Evolutionary conservation across 1,140 invertebrate species (phyloP), one percentile per base, ranked within the genome.

Genomic region (Drosophila ironensis): DNA sequence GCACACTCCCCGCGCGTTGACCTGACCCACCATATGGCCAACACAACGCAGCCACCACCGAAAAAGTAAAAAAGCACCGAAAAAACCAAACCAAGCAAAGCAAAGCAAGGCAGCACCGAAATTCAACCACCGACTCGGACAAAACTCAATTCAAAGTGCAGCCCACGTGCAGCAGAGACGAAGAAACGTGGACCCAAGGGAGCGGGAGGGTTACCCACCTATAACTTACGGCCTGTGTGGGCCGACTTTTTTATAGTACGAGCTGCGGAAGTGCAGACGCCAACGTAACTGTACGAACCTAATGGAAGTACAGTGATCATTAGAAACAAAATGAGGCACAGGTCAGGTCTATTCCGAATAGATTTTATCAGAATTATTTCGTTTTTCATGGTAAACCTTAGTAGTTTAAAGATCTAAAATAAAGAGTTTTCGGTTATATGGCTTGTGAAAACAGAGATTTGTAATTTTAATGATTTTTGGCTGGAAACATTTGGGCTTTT

Each of bases 211-310:
- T 3, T 28, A 8, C 11, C 9, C 5, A 4, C 56, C 30, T 5
- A 14, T 7, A n/a, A n/a, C n/a, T n/a, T n/a, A n/a, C n/a, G n/a
- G n/a, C n/a, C n/a, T 69, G 72, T 64, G 61, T 67, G 54, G 44
- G 37, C 46, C 66, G 57, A 41, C n/a, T 25, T 33, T 42, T 11
- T 24, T 28, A 17, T 24, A 42, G 3, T 7, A 37, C 16, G 17
- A 64, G 69, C 75, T 53, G 48, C 69, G 74, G 74, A 77, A 77
- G 74, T 77, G 75, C 75, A 78, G 42, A 57, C 75, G 54, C 61
- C 74, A 78, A 73, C 69, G 76, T 71, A 51, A 27, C 30, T 37
- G 19, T 19, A 51, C 61, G 33, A 25, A n/a, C 9, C 52, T 16
- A 24, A 45, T 44, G 38, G 11, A 44, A 20, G 40, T 53, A 45